A percentile compares a stretch with the other conserved stretches of the same genome.
phyloP scores from a whole-genome alignment of 2,113 vertebrate genomes.

The Clupea harengus region DNA sequence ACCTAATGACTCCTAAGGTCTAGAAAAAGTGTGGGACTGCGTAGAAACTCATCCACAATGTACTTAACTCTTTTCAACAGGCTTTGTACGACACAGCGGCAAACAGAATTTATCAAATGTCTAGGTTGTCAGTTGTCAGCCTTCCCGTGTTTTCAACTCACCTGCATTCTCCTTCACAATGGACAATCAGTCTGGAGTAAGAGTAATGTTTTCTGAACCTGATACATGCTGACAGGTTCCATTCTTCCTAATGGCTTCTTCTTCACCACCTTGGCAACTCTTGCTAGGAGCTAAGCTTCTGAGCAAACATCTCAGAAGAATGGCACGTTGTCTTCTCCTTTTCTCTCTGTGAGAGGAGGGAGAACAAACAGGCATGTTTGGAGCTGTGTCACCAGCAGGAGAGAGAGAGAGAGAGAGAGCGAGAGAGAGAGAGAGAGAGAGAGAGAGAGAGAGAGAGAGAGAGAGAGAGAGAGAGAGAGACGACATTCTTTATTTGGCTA shows the following conservation, averaged over 20 bases:
- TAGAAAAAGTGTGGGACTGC: neutral
- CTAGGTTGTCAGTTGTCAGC: neutral
- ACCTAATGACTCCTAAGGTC: neutral
- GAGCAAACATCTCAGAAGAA: conserved; percentile 14
- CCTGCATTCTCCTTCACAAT: conserved; percentile 4
- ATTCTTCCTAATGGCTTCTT: neutral
- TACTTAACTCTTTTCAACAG: neutral
- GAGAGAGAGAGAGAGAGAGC: neutral
- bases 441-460: neutral
- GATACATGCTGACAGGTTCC: neutral
- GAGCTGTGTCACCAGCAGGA: neutral
- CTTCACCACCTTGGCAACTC: neutral
- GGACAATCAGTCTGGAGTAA: neutral
- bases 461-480: neutral
- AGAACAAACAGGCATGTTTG: neutral
- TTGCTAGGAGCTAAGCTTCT: neutral
- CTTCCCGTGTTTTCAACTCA: neutral
- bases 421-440: neutral
- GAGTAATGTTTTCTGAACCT: neutral
- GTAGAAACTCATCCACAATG: neutral
- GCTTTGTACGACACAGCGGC: neutral
- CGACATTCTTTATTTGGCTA: conserved; percentile 3
- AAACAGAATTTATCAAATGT: neutral
- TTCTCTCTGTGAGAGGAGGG: neutral
- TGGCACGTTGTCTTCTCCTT: conserved; percentile 3